Base-by-base conservation (phyloP, 2,113 vertebrate species). In the Marmota monax region DNA sequence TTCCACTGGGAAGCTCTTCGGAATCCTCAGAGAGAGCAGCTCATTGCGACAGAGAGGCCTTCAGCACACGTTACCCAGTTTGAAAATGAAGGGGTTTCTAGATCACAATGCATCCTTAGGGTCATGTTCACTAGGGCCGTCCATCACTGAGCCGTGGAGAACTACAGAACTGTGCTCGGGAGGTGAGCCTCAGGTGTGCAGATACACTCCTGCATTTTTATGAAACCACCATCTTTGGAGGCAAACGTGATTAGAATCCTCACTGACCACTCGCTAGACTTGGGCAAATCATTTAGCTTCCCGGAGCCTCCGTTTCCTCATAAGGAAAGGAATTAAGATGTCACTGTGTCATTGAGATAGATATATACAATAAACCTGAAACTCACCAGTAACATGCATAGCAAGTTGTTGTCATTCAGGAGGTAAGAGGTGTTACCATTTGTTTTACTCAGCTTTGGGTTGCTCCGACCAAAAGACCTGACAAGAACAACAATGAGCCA, bases 101-200 rank as follows among this genome's bases (percentile, higher is more conserved):
- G 25, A 58, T 42, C 63, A 56, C 22, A 9, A 0, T 0, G 0
- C 29, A 4, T 84, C 72, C 2, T 13, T 25, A 74, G 51, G 3
- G 74, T 1, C 2, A 2, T 0, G 1, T 1, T 58, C 32, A 29
- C n/a, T 2, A 1, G 63, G 7, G 0, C 6, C 0, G 0, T 4
- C 56, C 39, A 1, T 25, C 16, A 7, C 0, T 20, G 51, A 18
- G 73, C 69, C 13, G 0, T 11, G 8, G 13, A 42, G 56, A 22
- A 48, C 7, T 5, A 1, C 0, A 3, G 17, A 7, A 20, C 3
- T 5, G 2, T 5, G 51, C 27, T 56, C 18, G 0, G 3, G n/a
- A 74, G 70, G 2, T 1, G 3, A 1, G 5, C 17, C 10, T 1
- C 78, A 18, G 25, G 2, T 74, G 6, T 58, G 2, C 6, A 4